Evolutionary conservation across 2,888 invertebrate genomes (phyloP).

Genomic region (Caenorhabditis virilis): DNA sequence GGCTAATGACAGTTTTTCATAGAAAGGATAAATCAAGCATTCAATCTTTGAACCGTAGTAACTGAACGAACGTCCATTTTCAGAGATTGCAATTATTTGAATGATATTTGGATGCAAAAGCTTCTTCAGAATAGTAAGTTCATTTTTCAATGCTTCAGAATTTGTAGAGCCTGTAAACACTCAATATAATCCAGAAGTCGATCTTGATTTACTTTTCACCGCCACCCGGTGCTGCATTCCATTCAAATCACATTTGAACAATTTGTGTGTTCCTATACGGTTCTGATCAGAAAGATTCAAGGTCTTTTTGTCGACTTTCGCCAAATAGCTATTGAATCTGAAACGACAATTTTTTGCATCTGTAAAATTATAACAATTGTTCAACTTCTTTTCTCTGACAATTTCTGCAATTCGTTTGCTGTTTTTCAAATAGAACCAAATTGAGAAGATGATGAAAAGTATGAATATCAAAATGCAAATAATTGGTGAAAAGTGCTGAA

Average conservation of each 20-base stretch:
- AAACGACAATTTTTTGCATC: too few species aligned
- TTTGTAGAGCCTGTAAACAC: slow-evolving; percentile 9
- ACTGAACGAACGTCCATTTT: neutral
- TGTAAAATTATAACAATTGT: too few species aligned
- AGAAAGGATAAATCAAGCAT: slow-evolving; percentile 10
- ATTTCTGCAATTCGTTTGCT: too few species aligned
- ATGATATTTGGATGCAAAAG: slow-evolving; percentile 9
- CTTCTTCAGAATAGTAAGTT: slow-evolving; percentile 5
- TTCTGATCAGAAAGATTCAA: neutral
- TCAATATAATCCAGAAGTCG: too few species aligned
- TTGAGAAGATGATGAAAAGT: too few species aligned
- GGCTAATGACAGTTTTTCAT: slow-evolving; percentile 7
- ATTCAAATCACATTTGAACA: neutral
- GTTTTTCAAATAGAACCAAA: too few species aligned
- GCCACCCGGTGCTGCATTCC: neutral
- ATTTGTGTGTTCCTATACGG: neutral
- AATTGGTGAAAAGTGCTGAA: too few species aligned
- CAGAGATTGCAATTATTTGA: neutral
- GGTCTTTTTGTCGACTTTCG: too few species aligned
- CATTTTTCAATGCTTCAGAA: neutral
- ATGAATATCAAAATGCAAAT: too few species aligned
- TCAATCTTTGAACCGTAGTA: neutral
- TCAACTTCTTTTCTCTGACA: too few species aligned
- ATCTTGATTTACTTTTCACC: neutral
- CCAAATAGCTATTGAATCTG: too few species aligned